Base-by-base conservation (phyloP, 2,888 invertebrate genomes). In the Protodeltote pygarga region DNA sequence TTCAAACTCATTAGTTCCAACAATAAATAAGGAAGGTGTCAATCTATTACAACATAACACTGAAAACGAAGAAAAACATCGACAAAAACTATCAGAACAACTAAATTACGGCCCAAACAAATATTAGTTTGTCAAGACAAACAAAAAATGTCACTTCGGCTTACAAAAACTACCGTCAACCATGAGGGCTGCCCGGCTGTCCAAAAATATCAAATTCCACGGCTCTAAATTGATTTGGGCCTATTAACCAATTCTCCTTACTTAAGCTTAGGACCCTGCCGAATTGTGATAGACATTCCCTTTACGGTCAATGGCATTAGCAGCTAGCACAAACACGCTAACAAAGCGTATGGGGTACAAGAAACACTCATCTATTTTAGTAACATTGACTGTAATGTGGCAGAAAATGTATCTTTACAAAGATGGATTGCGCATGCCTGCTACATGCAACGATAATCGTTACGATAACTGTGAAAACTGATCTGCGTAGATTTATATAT, bases 201-300 rank as follows among this genome's bases (percentile, higher is more conserved):
- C 41, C 27, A 50, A 50, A 53, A 63, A 53, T 34, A 58, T 48
- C 31, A 55, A 42, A 57, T 34, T 41, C 44, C 25, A 24, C 10
- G 16, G 27, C 40, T 14, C 27, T 35, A 61, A 65, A 60, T 57
- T 59, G 55, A 64, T 58, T 63, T 57, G 51, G 63, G 63, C 52
- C 73, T 63, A 79, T 84, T 79, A 84, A 81, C 75, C 82, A 83
- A 84, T 87, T 81, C 52, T 57, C 40, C 54, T 70, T 75, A 78
- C 64, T 79, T 81, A 74, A 79, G 70, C 58, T 65, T 59, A 52
- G 68, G 60, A 51, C 63, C 53, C 40, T 40, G 55, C 71, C 44
- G 75, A 75, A 81, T 79, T 76, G 64, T 74, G 79, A 81, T 75
- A 67, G 79, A 77, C 78, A 71, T 62, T 54, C 75, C 77, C 79